Conservation (phyloP, 2,797 vertebrate genomes). For the Enteromius paludinosus region DNA sequence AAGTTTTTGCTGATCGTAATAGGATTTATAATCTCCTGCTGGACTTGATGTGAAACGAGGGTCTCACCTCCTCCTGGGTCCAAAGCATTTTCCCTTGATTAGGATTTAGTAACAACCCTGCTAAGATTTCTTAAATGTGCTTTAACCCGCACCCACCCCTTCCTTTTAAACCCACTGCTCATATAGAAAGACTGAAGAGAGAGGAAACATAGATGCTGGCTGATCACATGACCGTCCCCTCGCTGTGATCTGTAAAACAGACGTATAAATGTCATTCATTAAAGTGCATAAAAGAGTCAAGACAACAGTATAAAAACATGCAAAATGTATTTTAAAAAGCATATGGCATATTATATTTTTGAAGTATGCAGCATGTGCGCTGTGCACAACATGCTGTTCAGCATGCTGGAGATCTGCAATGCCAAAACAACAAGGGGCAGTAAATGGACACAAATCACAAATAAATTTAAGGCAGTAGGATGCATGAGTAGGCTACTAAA, state of each 20-base stretch:
- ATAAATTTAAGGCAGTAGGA: no score
- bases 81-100: slow-evolving; percentile 26
- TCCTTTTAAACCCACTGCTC: slow-evolving; percentile 58
- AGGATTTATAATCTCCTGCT: slow-evolving; percentile 70
- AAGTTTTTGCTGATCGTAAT: slow-evolving; percentile 67
- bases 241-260: slow-evolving; percentile 62
- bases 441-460: no score
- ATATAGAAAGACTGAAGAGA: slow-evolving; percentile 63
- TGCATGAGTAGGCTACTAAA: no score
- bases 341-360: neutral
- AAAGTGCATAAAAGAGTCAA: neutral
- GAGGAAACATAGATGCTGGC: slow-evolving; percentile 70
- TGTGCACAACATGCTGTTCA: neutral
- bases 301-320: neutral
- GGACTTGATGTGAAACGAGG: slow-evolving; percentile 78
- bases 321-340: neutral
- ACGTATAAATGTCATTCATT: neutral
- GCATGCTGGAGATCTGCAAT: no score
- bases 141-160: slow-evolving; percentile 57
- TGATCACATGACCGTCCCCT: slow-evolving; percentile 58
- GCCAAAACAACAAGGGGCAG: no score
- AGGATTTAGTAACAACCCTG: slow-evolving; percentile 47
- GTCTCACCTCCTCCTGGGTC: slow-evolving; percentile 51
- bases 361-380: neutral
- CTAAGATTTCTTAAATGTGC: slow-evolving; percentile 65